Conservation (phyloP, 2,113 vertebrate species). For the Silurus glanis region DNA sequence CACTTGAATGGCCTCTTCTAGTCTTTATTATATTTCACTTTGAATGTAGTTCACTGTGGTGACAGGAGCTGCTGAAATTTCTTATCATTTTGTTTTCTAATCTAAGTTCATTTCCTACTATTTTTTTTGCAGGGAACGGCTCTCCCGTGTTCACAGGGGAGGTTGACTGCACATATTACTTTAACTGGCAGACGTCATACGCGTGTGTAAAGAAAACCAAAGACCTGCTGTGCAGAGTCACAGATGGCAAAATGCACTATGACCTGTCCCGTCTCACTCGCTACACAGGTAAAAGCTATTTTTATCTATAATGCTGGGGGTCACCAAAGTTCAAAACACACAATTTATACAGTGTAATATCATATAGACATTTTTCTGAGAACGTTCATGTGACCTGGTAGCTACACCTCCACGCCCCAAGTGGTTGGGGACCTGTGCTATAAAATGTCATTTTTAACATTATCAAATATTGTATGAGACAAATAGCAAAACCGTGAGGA, state of each 20-base stretch:
- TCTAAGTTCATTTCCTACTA: neutral
- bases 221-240: conserved; percentile 80
- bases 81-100: no score
- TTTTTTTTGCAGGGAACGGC: conserved; percentile 70
- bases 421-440: no score
- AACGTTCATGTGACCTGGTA: no score
- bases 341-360: no score
- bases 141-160: conserved; percentile 83
- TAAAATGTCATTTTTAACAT: neutral
- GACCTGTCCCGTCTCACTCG: conserved; percentile 85
- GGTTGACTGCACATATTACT: conserved; percentile 93
- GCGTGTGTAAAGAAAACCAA: conserved; percentile 89
- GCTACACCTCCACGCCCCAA: no score
- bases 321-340: no score
- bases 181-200: conserved; percentile 86
- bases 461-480: neutral
- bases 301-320: neutral
- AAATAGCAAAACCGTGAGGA: neutral
- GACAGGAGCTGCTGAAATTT: neutral
- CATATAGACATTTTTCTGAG: no score
- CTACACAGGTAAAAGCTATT: conserved; percentile 75
- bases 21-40: neutral
- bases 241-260: conserved; percentile 77
- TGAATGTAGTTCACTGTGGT: neutral
- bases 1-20: neutral